These are phyloP conservation scores for Aurelia aurita complex sp. Pacific DNA, from an alignment of 30 jellyfish, hydroid and myxozoan genomes.

Conservation along the genomic window DNA sequence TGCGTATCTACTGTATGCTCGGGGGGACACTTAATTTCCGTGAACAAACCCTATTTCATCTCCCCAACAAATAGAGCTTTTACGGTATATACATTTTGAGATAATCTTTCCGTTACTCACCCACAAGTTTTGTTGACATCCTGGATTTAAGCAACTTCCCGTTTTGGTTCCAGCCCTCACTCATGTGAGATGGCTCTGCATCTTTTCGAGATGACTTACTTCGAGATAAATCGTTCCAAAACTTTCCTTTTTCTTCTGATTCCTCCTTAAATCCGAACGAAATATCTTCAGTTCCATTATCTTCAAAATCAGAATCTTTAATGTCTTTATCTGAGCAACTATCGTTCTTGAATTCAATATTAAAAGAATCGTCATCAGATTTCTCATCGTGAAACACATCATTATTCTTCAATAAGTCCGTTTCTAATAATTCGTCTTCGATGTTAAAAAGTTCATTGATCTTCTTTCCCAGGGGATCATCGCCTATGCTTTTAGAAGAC, in stretches of 20 bases:
- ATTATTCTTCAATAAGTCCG: slow-evolving; percentile 54
- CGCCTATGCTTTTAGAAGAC: slow-evolving; percentile 67
- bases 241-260: neutral
- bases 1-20: no score
- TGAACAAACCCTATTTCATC: no score
- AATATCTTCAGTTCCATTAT: slow-evolving; percentile 8
- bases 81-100: no score
- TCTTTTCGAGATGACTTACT: neutral
- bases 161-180: neutral
- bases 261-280: slow-evolving; percentile 2
- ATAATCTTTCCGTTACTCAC: slow-evolving; percentile 4
- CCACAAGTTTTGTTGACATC: slow-evolving; percentile 67
- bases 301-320: slow-evolving; percentile 18
- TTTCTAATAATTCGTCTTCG: slow-evolving; percentile 55
- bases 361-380: slow-evolving; percentile 60
- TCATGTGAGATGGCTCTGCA: no score
- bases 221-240: neutral
- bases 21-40: no score
- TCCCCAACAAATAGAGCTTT: no score
- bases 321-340: slow-evolving; percentile 30
- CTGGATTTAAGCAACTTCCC: slow-evolving; percentile 36
- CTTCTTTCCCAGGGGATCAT: slow-evolving; percentile 84
- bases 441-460: slow-evolving; percentile 52
- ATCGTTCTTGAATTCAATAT: slow-evolving; percentile 60
- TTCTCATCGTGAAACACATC: slow-evolving; percentile 76